Conservation (phyloP, 2,888 invertebrate genomes). For the Elmis aenea region DNA sequence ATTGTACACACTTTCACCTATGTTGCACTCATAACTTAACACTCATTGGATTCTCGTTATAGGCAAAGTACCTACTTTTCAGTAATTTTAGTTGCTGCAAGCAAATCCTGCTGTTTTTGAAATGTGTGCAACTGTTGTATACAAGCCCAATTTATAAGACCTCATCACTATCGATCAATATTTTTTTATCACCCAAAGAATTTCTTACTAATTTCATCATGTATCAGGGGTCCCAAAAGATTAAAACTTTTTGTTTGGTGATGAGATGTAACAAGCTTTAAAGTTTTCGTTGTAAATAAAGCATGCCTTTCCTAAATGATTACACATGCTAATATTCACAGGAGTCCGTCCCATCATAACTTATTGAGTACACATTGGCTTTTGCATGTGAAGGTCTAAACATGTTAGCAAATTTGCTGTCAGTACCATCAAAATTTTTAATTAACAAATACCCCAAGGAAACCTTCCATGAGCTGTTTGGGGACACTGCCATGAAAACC, state of each 20-base stretch:
- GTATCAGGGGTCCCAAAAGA: slow-evolving; percentile 13
- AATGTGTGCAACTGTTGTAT: slow-evolving; percentile 21
- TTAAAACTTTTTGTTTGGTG: slow-evolving; percentile 6
- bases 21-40: slow-evolving; percentile 26
- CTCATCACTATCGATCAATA: no score
- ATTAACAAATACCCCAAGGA: slow-evolving; percentile 32
- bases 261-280: slow-evolving; percentile 18
- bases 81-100: slow-evolving; percentile 26
- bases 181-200: slow-evolving; percentile 10
- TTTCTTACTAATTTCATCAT: slow-evolving; percentile 16
- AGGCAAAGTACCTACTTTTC: slow-evolving; percentile 19
- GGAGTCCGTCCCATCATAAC: slow-evolving; percentile 32
- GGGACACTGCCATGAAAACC: slow-evolving; percentile 26
- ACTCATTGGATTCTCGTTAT: slow-evolving; percentile 25
- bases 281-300: slow-evolving; percentile 9
- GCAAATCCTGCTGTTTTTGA: slow-evolving; percentile 25
- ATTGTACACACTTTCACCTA: slow-evolving; percentile 24
- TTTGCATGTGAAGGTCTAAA: no score
- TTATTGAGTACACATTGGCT: slow-evolving; percentile 23
- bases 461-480: slow-evolving; percentile 30
- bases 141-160: slow-evolving; percentile 21
- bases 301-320: slow-evolving; percentile 15
- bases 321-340: slow-evolving; percentile 23
- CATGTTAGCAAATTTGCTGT: slow-evolving; percentile 26
- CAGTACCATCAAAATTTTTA: slow-evolving; percentile 24